Conservation (phyloP, 1,140 invertebrate species). For the Megalopta genalis region DNA sequence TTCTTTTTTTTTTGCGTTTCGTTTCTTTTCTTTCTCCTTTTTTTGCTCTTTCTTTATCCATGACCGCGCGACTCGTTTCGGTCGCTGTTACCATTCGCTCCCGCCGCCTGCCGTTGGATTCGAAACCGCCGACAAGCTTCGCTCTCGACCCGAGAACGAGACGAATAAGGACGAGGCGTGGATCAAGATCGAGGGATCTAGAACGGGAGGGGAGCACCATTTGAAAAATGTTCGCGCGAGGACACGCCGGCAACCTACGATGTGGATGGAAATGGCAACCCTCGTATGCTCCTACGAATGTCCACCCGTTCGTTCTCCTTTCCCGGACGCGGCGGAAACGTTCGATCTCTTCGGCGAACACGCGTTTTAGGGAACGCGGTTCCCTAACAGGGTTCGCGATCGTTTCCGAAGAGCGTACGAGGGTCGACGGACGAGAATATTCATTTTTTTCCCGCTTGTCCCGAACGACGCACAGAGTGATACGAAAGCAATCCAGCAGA, state of each 20-base stretch:
- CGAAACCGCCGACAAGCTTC: conserved; percentile 8
- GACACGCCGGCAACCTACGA: conserved; percentile 6
- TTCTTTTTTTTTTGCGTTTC: background rate
- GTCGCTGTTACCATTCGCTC: background rate
- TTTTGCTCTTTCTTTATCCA: background rate
- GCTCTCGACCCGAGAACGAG: conserved; percentile 15
- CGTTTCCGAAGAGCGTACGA: too few species aligned
- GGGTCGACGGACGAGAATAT: background rate
- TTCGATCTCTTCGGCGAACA: too few species aligned
- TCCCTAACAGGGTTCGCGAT: too few species aligned
- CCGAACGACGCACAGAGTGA: background rate
- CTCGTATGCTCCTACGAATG: too few species aligned
- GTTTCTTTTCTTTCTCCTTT: background rate
- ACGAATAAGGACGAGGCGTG: conserved; percentile 7
- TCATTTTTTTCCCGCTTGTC: conserved; percentile 15
- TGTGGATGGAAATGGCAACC: background rate
- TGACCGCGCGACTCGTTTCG: background rate
- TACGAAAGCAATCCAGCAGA: too few species aligned
- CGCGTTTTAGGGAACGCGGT: too few species aligned
- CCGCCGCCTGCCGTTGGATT: conserved; percentile 11
- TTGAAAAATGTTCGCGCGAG: conserved; percentile 25
- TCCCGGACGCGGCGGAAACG: too few species aligned
- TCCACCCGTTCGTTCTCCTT: too few species aligned
- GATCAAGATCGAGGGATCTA: too few species aligned
- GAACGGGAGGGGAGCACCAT: conserved; percentile 47